Conservation (phyloP, 35 echinoderm and acorn worm genomes). For the Acanthaster planci region DNA sequence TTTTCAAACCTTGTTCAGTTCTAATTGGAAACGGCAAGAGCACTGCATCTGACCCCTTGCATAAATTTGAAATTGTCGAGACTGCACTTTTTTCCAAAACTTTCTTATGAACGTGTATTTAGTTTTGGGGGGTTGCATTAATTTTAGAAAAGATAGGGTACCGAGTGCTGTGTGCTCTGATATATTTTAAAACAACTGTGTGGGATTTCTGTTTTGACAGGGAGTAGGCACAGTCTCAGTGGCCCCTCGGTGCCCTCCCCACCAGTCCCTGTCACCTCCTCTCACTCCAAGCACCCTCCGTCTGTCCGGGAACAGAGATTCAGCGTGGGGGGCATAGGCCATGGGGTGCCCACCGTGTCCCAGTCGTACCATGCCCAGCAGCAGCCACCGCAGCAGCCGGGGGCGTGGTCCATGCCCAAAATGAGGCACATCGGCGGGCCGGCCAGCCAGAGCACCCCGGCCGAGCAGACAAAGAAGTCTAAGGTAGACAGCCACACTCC, state of each 20-base stretch:
- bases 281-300: not conserved
- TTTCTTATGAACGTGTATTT: no score
- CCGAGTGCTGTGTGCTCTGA: no score
- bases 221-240: not conserved
- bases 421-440: constrained; percentile 21
- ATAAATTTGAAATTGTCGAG: no score
- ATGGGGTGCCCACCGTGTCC: not conserved
- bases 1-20: no score
- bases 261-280: not conserved
- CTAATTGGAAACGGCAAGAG: no score
- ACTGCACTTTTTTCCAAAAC: no score
- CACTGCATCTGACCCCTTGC: no score
- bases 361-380: not conserved
- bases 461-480: constrained; percentile 9
- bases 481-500: not conserved
- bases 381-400: not conserved
- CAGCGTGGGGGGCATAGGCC: not conserved
- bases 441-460: not conserved
- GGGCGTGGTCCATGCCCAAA: constrained; percentile 5
- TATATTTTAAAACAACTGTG: no score
- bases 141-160: no score
- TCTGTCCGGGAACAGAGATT: not conserved
- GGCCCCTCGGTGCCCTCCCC: not conserved
- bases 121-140: no score
- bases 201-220: not conserved